Evolutionary conservation across 2,888 invertebrate genomes (phyloP).

Genomic region (Eristalis arbustorum): DNA sequence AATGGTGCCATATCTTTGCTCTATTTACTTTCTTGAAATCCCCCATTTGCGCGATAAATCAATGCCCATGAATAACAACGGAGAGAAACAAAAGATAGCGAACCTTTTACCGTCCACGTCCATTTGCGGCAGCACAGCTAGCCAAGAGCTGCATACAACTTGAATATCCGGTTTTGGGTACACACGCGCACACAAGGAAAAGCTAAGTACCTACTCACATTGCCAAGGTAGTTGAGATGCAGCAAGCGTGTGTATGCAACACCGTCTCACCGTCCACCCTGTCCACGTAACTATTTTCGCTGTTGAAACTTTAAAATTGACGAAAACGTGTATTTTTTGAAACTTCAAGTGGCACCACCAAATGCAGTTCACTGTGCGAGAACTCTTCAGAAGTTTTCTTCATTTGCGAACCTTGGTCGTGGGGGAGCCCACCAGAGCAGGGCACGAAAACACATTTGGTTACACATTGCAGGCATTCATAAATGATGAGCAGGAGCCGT

Average conservation of each 20-base stretch:
- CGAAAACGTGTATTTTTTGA: neutral
- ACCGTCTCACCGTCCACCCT: neutral
- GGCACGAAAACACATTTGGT: neutral
- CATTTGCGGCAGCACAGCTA: neutral
- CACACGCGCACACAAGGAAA: neutral
- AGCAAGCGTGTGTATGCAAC: neutral
- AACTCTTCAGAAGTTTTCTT: neutral
- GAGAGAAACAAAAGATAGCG: neutral
- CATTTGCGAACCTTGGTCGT: neutral
- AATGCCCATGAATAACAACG: neutral
- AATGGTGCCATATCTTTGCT: neutral
- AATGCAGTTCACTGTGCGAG: neutral
- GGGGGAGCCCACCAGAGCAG: too few relatives aligned
- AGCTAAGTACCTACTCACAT: conserved; percentile 4
- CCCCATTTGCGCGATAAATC: conserved; percentile 15
- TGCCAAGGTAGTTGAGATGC: conserved; percentile 24
- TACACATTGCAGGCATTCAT: neutral
- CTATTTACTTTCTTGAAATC: neutral
- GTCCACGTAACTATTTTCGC: neutral
- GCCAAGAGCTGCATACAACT: neutral
- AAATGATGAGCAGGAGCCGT: conserved; percentile 14
- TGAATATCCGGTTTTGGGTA: conserved; percentile 23
- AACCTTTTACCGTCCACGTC: neutral
- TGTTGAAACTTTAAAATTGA: neutral
- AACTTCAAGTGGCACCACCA: too few relatives aligned